Conservation (phyloP, 1,140 invertebrate genomes). For the Palaemon carinicauda region DNA sequence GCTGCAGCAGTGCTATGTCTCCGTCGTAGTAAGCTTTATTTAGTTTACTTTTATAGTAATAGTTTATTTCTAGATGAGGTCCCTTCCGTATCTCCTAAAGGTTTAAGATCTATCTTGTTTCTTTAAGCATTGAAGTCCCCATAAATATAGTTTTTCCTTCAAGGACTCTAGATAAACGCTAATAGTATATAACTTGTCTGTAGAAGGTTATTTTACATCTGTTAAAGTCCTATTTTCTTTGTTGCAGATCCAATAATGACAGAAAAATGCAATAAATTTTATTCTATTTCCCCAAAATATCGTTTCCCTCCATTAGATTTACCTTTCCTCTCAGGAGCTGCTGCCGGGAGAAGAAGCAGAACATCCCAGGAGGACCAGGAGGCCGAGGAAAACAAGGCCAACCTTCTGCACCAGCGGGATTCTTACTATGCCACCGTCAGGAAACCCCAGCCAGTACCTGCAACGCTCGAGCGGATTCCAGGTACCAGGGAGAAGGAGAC, state of each 20-base stretch:
- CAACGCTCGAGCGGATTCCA: conserved; percentile 67
- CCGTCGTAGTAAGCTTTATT: conserved; percentile 44
- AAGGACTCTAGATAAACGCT: too few species aligned
- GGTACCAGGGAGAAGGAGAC: conserved; percentile 62
- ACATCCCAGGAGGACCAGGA: conserved; percentile 32
- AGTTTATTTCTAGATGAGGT: not conserved
- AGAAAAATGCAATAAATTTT: too few species aligned
- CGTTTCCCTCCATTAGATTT: not conserved
- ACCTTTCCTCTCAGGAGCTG: not conserved
- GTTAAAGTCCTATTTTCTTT: too few species aligned
- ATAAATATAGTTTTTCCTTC: too few species aligned
- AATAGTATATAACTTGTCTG: too few species aligned
- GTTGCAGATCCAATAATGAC: too few species aligned
- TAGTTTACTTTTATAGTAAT: not conserved
- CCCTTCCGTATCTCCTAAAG: not conserved
- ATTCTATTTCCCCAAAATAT: too few species aligned
- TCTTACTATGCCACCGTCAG: conserved; percentile 70
- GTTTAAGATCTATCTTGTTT: too few species aligned
- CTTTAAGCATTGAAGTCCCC: too few species aligned
- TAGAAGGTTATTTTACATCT: too few species aligned
- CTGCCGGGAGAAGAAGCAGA: conserved; percentile 15
- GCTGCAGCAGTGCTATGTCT: conserved; percentile 54
- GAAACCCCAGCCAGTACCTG: conserved; percentile 68
- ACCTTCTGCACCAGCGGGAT: conserved; percentile 68
- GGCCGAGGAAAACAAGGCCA: conserved; percentile 51